phyloP scores from a whole-genome alignment of 2,113 vertebrate species.

The Cryptoleucopteryx plumbea region DNA sequence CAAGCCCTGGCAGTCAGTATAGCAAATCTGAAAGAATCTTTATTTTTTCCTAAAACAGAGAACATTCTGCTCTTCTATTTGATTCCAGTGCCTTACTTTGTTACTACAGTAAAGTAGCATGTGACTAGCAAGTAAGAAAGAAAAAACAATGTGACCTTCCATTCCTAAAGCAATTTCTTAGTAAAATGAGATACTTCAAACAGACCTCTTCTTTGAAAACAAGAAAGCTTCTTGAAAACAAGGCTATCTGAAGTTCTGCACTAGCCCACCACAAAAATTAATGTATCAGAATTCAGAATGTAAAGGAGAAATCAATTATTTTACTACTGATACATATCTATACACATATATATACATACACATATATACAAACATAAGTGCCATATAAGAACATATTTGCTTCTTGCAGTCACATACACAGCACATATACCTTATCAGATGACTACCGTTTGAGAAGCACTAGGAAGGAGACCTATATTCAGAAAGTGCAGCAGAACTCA shows the following conservation, averaged over 20 bases:
- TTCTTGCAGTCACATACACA: not conserved
- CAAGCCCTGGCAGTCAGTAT: not conserved
- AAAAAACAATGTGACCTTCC: not conserved
- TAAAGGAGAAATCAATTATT: not conserved
- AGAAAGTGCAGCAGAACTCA: not conserved
- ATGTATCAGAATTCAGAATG: not conserved
- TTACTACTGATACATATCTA: not conserved
- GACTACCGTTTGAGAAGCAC: not conserved
- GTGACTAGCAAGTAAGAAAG: not conserved
- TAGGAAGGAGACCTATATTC: not conserved
- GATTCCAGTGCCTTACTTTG: not conserved
- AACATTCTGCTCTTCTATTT: conserved; percentile 2
- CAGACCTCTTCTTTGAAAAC: not conserved
- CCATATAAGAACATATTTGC: accelerated
- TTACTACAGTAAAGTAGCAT: not conserved
- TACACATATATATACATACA: accelerated
- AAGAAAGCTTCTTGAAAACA: not conserved
- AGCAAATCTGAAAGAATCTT: not conserved
- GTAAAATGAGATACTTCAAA: conserved; percentile 2
- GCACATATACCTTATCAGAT: not conserved
- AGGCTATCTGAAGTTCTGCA: not conserved
- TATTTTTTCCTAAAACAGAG: not conserved
- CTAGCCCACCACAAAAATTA: not conserved
- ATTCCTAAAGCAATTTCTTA: not conserved
- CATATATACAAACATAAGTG: not conserved